phyloP scores from a whole-genome alignment of 2,888 invertebrate genomes.

The Leucozona laternaria region DNA sequence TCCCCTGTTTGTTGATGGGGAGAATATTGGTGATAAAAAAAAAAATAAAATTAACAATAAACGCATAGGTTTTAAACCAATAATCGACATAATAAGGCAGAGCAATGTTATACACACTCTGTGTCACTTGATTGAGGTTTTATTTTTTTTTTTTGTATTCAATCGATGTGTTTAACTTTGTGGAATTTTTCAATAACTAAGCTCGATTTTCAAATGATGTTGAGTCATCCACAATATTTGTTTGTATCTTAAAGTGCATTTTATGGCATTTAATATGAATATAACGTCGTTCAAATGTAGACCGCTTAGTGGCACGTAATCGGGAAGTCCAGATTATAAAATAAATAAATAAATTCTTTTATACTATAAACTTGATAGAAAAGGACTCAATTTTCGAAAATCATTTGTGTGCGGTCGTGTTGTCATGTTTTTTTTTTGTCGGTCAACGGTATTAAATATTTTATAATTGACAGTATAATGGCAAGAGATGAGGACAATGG shows the following conservation, averaged over 20 bases:
- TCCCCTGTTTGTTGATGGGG: conserved; percentile 20
- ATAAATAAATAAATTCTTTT: too few relatives aligned
- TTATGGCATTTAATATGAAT: too few relatives aligned
- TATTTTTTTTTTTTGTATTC: neutral
- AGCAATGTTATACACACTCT: neutral
- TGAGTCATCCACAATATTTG: too few relatives aligned
- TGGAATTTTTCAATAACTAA: too few relatives aligned
- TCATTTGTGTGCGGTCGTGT: conserved; percentile 30
- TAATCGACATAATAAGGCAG: conserved; percentile 21
- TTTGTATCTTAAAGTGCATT: too few relatives aligned
- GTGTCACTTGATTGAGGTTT: neutral
- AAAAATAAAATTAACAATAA: conserved; percentile 3
- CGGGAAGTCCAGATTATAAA: too few relatives aligned
- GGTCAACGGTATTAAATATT: conserved; percentile 26
- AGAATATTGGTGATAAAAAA: neutral
- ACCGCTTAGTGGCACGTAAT: too few relatives aligned
- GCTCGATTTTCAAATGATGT: too few relatives aligned
- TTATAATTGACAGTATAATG: conserved; percentile 11
- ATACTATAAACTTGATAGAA: too few relatives aligned
- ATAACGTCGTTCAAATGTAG: too few relatives aligned
- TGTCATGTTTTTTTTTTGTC: conserved; percentile 22
- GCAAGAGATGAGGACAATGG: conserved; percentile 30
- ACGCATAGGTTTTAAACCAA: conserved; percentile 4
- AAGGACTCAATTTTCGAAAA: too few relatives aligned
- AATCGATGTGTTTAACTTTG: neutral